Base-by-base conservation (phyloP, 2,888 invertebrate species). In the Saturnia japonica region DNA sequence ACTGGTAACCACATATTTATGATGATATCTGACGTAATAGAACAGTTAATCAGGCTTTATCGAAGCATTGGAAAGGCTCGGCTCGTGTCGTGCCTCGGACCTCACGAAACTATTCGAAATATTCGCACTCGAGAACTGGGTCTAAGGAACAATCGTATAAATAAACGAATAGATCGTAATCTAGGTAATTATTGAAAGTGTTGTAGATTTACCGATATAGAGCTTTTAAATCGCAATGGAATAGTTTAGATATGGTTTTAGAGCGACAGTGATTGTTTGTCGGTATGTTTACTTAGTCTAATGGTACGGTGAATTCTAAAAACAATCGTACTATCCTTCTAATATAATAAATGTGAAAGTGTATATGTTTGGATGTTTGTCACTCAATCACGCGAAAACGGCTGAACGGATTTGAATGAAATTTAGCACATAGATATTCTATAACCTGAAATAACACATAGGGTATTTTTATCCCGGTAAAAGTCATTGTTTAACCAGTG, bases 91-190 rank as follows among this genome's bases (percentile, higher is more conserved):
- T 84, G 82, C 71, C 78, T 72, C 74, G 80, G 76, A 73, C 76
- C 82, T 80, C 81, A 81, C 80, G 81, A 73, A 81, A 80, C 77
- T 79, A 86, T 85, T 80, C 77, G 75, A 79, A 77, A 75, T 74
- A 83, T 84, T 78, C 77, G 34, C n/a, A 40, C 43, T 22, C 22
- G 7, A 66, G 14, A 51, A 66, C 51, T 16, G 62, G 19, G 77
- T 73, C 72, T 70, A 43, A 47, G 28, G 40, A 43, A 68, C 57
- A 57, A 67, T 28, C 47, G 14, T 40, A 25, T n/a, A 66, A 19
- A 66, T 22, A 70, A 68, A 64, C 51, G 62, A 45, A 28, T 25
- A 64, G 68, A 28, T 67, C 34, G 43, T 67, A 42, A 68, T 68
- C 47, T 62, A 19, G n/a, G 42, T 68, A 64, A 51, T 42, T 62